Evolutionary conservation across 2,888 invertebrate species (phyloP).

Genomic region (Callosobruchus maculatus): DNA sequence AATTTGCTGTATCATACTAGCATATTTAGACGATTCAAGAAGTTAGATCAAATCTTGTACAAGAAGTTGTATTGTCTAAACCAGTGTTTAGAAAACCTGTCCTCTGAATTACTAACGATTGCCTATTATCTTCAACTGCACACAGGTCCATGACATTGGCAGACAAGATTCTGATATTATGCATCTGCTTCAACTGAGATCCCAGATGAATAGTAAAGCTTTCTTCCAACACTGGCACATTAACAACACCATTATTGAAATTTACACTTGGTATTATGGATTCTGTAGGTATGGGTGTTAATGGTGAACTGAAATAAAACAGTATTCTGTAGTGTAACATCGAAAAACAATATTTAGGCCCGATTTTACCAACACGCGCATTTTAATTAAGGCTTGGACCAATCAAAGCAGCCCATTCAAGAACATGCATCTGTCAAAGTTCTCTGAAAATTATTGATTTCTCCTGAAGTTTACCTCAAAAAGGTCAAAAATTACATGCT

Average conservation of each 20-base stretch:
- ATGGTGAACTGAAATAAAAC: conserved; percentile 45
- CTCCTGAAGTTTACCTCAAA: too few relatives aligned
- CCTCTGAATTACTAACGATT: conserved; percentile 30
- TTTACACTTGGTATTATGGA: conserved; percentile 19
- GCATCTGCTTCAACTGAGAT: conserved; percentile 97
- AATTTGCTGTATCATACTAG: too few relatives aligned
- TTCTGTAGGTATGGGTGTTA: conserved; percentile 41
- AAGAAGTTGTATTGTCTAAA: too few relatives aligned
- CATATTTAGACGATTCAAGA: too few relatives aligned
- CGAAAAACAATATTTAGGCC: not conserved
- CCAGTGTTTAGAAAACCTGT: too few relatives aligned
- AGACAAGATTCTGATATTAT: conserved; percentile 90
- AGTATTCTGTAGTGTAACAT: not conserved
- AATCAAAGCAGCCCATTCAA: too few relatives aligned
- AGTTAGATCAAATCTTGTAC: too few relatives aligned
- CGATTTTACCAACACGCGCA: too few relatives aligned
- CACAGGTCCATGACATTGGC: conserved; percentile 82
- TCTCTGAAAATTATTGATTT: too few relatives aligned
- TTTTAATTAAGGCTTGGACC: too few relatives aligned
- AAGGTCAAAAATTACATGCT: too few relatives aligned
- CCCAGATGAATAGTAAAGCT: conserved; percentile 97
- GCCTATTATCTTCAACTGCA: conserved; percentile 47
- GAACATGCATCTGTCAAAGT: too few relatives aligned
- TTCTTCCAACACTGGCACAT: conserved; percentile 66
- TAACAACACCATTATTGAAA: conserved; percentile 23